Evolutionary conservation across 2,113 vertebrate genomes (phyloP).

Genomic region (Hemicordylus capensis): DNA sequence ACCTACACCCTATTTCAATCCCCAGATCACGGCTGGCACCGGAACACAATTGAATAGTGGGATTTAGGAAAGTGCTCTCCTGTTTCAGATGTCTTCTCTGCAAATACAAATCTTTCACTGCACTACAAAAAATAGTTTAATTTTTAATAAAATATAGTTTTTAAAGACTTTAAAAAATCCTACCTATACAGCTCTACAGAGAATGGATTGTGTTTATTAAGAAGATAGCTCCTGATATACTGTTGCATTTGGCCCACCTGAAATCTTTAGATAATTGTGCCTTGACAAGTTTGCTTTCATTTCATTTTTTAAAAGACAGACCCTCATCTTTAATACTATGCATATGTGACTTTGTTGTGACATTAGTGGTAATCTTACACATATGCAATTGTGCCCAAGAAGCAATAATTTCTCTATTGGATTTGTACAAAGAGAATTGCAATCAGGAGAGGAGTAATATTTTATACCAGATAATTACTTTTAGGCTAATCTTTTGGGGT

Average conservation of each 20-base stretch:
- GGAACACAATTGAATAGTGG: neutral
- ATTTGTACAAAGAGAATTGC: neutral
- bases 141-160: conserved; percentile 67
- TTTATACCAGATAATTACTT: neutral
- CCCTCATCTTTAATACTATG: conserved; percentile 17
- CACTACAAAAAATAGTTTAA: conserved; percentile 64
- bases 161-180: conserved; percentile 49
- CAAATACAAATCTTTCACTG: conserved; percentile 58
- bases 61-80: conserved; percentile 38
- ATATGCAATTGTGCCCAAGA: neutral
- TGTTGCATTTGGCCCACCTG: conserved; percentile 28
- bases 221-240: conserved; percentile 43
- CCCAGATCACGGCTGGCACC: rapidly evolving
- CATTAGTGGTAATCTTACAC: neutral
- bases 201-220: conserved; percentile 16
- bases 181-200: conserved; percentile 51
- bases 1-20: neutral
- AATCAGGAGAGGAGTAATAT: conserved; percentile 4
- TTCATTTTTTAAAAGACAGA: conserved; percentile 19
- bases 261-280: conserved; percentile 10
- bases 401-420: neutral
- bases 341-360: neutral
- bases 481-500: neutral
- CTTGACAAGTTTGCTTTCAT: conserved; percentile 26
- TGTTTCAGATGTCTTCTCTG: conserved; percentile 46